phyloP scores from a whole-genome alignment of 2,888 invertebrate species.

The Lasioglossum morio region DNA sequence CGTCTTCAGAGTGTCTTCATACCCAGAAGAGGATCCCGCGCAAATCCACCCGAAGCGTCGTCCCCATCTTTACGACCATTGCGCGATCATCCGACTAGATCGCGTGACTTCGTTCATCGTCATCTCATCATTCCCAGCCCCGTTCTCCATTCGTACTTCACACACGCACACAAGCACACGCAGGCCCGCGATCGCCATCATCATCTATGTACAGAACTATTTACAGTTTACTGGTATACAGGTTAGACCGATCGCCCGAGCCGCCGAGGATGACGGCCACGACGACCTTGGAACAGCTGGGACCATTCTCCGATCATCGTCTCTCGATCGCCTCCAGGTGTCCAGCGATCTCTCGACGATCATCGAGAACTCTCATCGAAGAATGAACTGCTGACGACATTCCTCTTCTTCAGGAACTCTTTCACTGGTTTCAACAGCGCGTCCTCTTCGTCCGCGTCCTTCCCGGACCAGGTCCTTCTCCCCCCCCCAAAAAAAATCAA shows the following conservation, averaged over 20 bases:
- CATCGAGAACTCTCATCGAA: not conserved
- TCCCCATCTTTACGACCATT: constrained; percentile 1
- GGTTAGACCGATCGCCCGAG: constrained; percentile 51
- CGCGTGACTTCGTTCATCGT: constrained; percentile 12
- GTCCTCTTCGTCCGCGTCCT: not conserved
- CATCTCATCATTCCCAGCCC: not conserved
- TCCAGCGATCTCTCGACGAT: not conserved
- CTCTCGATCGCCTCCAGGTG: not conserved
- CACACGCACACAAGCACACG: constrained; percentile 23
- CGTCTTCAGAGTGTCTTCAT: not conserved
- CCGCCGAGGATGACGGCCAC: not conserved
- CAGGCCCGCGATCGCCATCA: constrained; percentile 15
- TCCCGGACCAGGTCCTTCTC: not conserved
- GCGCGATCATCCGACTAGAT: constrained; percentile 53
- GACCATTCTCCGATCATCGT: not conserved
- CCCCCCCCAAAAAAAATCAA: not conserved
- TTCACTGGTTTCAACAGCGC: not conserved
- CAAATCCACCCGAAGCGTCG: not conserved
- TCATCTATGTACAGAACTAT: constrained; percentile 73
- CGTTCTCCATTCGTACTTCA: not conserved
- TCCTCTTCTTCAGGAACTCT: not conserved
- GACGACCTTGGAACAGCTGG: not conserved
- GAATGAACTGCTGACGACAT: not conserved
- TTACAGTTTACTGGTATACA: constrained; percentile 72
- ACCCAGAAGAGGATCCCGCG: not conserved